Percentiles rank a stretch among this genome's conserved stretches.
Conservation (phyloP, 2,888 invertebrate genomes). For the Eretmocerus hayati region DNA sequence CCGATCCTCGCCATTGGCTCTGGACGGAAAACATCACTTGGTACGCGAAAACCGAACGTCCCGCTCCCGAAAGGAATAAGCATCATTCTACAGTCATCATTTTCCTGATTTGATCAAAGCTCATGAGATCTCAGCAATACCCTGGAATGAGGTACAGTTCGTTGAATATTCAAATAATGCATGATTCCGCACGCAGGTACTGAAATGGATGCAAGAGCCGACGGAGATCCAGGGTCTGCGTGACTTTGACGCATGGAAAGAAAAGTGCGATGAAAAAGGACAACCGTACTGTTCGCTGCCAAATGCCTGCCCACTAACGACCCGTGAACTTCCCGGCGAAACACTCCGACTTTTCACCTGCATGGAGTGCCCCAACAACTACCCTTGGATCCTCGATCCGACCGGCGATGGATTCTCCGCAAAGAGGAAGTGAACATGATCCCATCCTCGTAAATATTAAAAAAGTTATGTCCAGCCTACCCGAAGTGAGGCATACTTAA, state of each 20-base stretch:
- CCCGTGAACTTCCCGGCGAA: conserved; percentile 85
- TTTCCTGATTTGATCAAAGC: too few relatives aligned
- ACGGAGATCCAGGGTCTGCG: conserved; percentile 78
- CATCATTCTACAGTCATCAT: too few relatives aligned
- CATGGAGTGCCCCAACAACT: conserved; percentile 93
- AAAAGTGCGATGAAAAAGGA: conserved; percentile 89
- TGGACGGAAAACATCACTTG: too few relatives aligned
- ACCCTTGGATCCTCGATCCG: conserved; percentile 91
- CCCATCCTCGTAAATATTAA: too few relatives aligned
- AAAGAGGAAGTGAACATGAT: conserved; percentile 46
- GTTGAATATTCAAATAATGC: too few relatives aligned
- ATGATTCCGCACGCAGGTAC: conserved; percentile 66
- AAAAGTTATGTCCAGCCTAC: too few relatives aligned
- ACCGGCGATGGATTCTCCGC: conserved; percentile 89
- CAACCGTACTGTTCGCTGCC: conserved; percentile 88
- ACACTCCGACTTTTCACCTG: conserved; percentile 88
- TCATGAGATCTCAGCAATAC: too few relatives aligned
- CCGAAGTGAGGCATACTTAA: too few relatives aligned
- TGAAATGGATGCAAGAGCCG: conserved; percentile 95
- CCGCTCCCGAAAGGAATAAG: too few relatives aligned
- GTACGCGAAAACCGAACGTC: too few relatives aligned
- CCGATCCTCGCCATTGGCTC: too few relatives aligned
- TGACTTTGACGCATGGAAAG: conserved; percentile 93
- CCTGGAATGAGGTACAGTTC: too few relatives aligned
- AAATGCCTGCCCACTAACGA: conserved; percentile 83